Conservation (phyloP, 2,797 vertebrate species). For the Danio choprae region DNA sequence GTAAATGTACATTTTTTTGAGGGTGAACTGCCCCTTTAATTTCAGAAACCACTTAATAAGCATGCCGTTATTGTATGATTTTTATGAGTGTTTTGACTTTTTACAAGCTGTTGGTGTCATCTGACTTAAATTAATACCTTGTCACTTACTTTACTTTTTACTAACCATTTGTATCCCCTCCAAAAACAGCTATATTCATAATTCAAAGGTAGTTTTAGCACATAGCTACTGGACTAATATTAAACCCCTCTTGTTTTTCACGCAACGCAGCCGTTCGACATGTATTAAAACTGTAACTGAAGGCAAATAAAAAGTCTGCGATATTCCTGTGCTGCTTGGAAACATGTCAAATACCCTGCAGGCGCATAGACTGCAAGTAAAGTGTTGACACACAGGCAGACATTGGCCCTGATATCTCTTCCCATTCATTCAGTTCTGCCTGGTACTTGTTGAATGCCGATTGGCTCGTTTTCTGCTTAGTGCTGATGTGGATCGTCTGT, state of each 20-base stretch:
- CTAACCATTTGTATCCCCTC: neutral
- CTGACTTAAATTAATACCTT: too few species aligned
- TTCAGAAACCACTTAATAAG: neutral
- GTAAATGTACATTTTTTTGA: too few species aligned
- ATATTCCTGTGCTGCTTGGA: neutral
- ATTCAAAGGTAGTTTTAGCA: neutral
- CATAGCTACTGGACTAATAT: neutral
- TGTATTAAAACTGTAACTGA: neutral
- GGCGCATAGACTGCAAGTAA: neutral
- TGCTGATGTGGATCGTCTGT: constrained; percentile 45
- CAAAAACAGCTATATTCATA: neutral
- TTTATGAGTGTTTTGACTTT: neutral
- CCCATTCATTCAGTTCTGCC: constrained; percentile 48
- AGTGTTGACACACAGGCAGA: constrained; percentile 22
- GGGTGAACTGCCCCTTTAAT: too few species aligned
- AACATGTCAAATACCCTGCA: constrained; percentile 2
- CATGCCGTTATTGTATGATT: neutral
- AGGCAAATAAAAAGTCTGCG: neutral
- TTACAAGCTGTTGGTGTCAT: neutral
- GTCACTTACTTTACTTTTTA: neutral
- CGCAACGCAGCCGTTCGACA: neutral
- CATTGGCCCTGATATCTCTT: constrained; percentile 26
- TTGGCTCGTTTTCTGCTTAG: constrained; percentile 53
- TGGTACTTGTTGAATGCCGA: constrained; percentile 63
- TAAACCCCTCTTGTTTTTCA: neutral